A percentile compares a stretch with the other conserved stretches of the same genome.
phyloP scores from a whole-genome alignment of 2,797 vertebrate genomes.

The Mormyrus hasselquistii region DNA sequence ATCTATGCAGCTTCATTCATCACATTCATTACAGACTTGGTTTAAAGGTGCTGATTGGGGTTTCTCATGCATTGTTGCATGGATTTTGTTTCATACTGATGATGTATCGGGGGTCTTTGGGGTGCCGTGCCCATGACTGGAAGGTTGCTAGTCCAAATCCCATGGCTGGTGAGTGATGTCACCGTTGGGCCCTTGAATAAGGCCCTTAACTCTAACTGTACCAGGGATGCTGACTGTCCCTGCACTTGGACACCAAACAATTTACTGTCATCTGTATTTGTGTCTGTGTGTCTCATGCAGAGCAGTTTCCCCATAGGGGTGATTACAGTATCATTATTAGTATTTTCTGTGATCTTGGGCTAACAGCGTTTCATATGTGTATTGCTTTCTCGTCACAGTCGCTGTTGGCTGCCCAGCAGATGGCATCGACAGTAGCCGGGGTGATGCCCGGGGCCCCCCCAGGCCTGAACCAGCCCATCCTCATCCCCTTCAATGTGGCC shows the following conservation, averaged over 20 bases:
- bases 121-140: not conserved
- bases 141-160: not conserved
- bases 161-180: not conserved
- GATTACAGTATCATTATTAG: not conserved
- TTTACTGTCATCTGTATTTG: not conserved
- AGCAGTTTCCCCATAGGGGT: not conserved
- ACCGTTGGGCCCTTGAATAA: not conserved
- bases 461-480: conserved; percentile 92
- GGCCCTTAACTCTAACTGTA: not conserved
- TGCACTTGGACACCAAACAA: not conserved
- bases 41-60: not conserved
- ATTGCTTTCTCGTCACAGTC: conserved; percentile 62
- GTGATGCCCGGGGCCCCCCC: conserved; percentile 88
- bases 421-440: conserved; percentile 87
- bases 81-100: not conserved
- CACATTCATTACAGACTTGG: not conserved
- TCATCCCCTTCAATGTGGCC: conserved; percentile 95
- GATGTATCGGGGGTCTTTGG: not conserved
- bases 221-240: not conserved
- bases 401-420: conserved; percentile 88
- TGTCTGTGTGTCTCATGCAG: not conserved
- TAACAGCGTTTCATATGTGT: not conserved
- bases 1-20: not conserved
- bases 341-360: not conserved
- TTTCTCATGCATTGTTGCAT: not conserved